Base-by-base conservation (phyloP, 1,140 invertebrate species). In the Atta cephalotes region DNA sequence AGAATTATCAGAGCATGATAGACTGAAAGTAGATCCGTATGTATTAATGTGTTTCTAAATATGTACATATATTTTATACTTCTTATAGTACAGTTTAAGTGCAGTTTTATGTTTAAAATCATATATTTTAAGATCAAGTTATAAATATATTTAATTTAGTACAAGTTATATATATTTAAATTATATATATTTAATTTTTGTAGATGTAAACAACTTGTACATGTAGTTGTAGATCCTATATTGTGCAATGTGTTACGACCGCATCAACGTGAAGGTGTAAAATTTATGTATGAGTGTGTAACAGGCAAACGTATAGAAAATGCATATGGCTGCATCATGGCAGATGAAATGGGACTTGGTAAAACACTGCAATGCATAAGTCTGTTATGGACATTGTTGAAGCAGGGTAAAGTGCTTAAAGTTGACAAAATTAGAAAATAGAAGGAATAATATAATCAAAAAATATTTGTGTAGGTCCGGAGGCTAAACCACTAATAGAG, bases 251-350 rank as follows among this genome's bases (percentile, higher is more conserved):
- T 99, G 71, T 96, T 99, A 6, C 96, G 99, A 77, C 99, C 99
- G 21, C 99, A 99, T 97, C 99, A 99, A 95, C 96, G 99, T 84
- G 99, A 99, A 94, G 99, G 99, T 45, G 99, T 99, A 0, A 99
- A 99, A 93, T 99, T 99, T 94, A 99, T 99, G 99, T 99, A 99
- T 94, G 99, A 99, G 94, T 99, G 99, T 96, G 99, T 99, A 1
- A 99, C 98, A 51, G 99, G 99, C 18, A 95, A 96, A 85, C 97
- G 98, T 92, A 99, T 99, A 87, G 97, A 98, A 87, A 96, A 97
- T 90, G 98, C 97, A 86, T 98, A 97, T 96, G 99, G 99, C 3
- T 99, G 99, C 92, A 99, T 99, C 58, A 99, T 99, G 99, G 99
- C 99, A 45, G 99, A 99, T 96, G 99, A 99, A 97, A 99, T 99